These are phyloP conservation scores for Lymantria dispar DNA, from an alignment of 2,888 invertebrate genomes.

Conservation along the genomic window DNA sequence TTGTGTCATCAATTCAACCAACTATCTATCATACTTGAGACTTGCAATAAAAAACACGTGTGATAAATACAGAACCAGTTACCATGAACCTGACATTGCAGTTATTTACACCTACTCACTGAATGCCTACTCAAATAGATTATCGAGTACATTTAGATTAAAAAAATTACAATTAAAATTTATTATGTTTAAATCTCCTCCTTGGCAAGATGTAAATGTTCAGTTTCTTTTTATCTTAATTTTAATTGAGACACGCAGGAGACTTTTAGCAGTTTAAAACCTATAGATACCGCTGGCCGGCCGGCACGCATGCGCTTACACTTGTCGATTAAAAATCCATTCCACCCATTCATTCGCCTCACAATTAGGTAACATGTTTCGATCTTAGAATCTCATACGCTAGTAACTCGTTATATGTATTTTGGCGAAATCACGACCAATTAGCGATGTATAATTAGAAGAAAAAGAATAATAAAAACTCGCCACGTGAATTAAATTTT, in stretches of 20 bases:
- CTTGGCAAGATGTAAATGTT: neutral
- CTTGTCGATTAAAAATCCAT: constrained; percentile 42
- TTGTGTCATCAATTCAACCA: neutral
- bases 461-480: constrained; percentile 22
- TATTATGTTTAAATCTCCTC: too few species aligned
- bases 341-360: constrained; percentile 45
- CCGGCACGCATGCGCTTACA: constrained; percentile 50
- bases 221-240: neutral
- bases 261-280: neutral
- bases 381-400: constrained; percentile 27
- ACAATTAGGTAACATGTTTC: constrained; percentile 41
- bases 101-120: neutral
- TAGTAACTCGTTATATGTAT: neutral
- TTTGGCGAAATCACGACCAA: neutral
- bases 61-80: neutral
- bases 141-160: neutral
- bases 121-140: neutral
- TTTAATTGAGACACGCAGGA: neutral
- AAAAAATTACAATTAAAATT: too few species aligned
- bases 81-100: constrained; percentile 7
- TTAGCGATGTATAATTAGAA: neutral
- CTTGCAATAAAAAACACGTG: neutral
- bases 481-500: constrained; percentile 11
- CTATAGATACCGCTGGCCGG: constrained; percentile 21
- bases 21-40: too few species aligned